phyloP scores from a whole-genome alignment of 1,140 invertebrate species.

The Atta texana region DNA sequence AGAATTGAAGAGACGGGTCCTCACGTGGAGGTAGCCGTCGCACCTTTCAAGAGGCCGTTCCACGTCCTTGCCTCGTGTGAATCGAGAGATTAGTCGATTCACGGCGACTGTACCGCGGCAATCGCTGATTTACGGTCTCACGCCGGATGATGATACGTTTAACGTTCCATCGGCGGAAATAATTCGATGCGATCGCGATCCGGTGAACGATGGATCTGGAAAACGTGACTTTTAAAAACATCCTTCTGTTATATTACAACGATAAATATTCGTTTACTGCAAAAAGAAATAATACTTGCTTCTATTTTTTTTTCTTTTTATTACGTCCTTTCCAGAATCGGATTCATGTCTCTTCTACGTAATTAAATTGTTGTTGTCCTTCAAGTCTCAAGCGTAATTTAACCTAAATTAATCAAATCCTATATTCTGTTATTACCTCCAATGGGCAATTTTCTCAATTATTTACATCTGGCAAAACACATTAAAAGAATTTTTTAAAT shows the following conservation, averaged over 20 bases:
- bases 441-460: too few relatives aligned
- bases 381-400: too few relatives aligned
- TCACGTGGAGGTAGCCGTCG: slow-evolving; percentile 53
- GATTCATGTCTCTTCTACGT: too few relatives aligned
- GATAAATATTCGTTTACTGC: not conserved
- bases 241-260: not conserved
- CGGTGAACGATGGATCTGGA: slow-evolving; percentile 1
- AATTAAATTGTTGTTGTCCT: too few relatives aligned
- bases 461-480: too few relatives aligned
- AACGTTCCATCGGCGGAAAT: slow-evolving; percentile 48
- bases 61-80: slow-evolving; percentile 76
- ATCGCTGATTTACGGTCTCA: slow-evolving; percentile 64
- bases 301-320: not conserved
- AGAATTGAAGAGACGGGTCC: slow-evolving; percentile 58
- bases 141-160: slow-evolving; percentile 55
- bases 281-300: not conserved
- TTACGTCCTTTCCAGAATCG: too few relatives aligned
- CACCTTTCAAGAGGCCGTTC: slow-evolving; percentile 74
- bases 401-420: too few relatives aligned
- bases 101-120: slow-evolving; percentile 56
- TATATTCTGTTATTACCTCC: too few relatives aligned
- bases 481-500: too few relatives aligned
- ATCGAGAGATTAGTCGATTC: slow-evolving; percentile 74
- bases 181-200: slow-evolving; percentile 43
- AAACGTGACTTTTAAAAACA: slow-evolving; percentile 39